Evolutionary conservation across 2,888 invertebrate genomes (phyloP), one percentile per base, ranked within the genome.

Genomic region (Malthinus seriepunctatus): DNA sequence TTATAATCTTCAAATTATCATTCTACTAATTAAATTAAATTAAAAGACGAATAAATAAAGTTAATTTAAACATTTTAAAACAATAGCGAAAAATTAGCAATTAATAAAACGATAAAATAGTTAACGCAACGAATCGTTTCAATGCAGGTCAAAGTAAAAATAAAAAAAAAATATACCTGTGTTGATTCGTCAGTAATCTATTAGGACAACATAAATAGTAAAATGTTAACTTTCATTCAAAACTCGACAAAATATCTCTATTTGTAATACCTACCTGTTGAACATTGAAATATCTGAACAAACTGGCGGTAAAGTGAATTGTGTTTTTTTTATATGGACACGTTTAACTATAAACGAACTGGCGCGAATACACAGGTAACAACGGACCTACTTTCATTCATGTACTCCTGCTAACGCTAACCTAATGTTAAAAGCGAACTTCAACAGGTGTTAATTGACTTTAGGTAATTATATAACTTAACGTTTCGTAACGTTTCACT

Each of bases 341-440:
- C n/a, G 14, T 9, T 15, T 2, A 15, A 23, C 23, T n/a, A 15
- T 42, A 14, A 14, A 15, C 23, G 23, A 15, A 15, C 31, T 23
- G 31, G 15, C 32, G 54, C 14, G 32, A 46, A 8, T 9, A 11
- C 32, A 12, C 52, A 52, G 52, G 52, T 52, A 37, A 46, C 31
- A 38, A 10, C 32, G 23, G 15, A 54, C 37, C 54, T 37, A n/a
- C 38, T 38, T 10, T 15, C 11, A 8, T 42, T 69, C 61, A 67
- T 76, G 71, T 23, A 62, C 65, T 68, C 76, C 76, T 73, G 68
- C 12, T 72, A 58, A 47, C 32, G 11, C 55, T 63, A 73, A 69
- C 72, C 71, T 68, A 69, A 72, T 68, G 73, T 76, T 76, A 73
- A 77, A 77, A 77, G 76, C 76, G 76, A 77, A 77, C 72, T 70